A percentile compares a stretch with the other conserved stretches of the same genome.
phyloP scores from a whole-genome alignment of 1,140 invertebrate genomes.

The Homarus americanus region DNA sequence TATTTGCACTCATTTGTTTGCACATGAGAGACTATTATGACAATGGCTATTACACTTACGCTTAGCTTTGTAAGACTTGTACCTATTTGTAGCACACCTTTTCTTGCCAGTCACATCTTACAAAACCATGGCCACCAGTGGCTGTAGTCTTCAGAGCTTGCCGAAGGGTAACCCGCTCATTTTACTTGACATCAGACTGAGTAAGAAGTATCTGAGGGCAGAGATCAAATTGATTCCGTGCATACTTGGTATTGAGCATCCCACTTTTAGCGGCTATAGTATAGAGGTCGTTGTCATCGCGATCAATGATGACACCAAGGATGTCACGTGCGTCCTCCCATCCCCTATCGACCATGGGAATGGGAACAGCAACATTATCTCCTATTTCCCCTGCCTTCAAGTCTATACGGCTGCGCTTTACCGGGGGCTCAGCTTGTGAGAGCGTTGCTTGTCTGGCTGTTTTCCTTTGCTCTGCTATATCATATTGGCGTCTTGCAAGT shows the following conservation, averaged over 20 bases:
- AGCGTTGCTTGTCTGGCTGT: too few species aligned
- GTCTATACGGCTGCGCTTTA: conserved; percentile 42
- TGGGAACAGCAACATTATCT: conserved; percentile 55
- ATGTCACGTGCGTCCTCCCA: conserved; percentile 34
- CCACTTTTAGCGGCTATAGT: conserved; percentile 18
- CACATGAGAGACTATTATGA: neutral
- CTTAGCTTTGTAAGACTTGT: conserved; percentile 23
- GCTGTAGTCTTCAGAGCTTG: conserved; percentile 38
- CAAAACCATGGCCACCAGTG: conserved; percentile 50
- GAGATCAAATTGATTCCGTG: conserved; percentile 47
- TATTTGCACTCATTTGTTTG: too few species aligned
- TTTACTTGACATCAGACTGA: conserved; percentile 26
- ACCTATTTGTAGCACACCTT: conserved; percentile 15
- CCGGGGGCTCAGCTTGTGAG: conserved; percentile 17
- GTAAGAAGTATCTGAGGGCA: conserved; percentile 42
- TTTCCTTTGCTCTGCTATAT: conserved; percentile 20
- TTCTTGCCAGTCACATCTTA: conserved; percentile 33
- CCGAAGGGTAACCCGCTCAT: conserved; percentile 11
- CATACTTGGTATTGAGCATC: conserved; percentile 29
- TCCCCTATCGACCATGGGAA: conserved; percentile 47
- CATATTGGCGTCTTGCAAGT: neutral
- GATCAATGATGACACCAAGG: conserved; percentile 46
- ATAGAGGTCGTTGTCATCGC: conserved; percentile 35
- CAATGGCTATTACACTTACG: neutral
- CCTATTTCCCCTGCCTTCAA: conserved; percentile 37